Evolutionary conservation across 2,888 invertebrate genomes (phyloP).

Genomic region (Sceliomorpha sp.): DNA sequence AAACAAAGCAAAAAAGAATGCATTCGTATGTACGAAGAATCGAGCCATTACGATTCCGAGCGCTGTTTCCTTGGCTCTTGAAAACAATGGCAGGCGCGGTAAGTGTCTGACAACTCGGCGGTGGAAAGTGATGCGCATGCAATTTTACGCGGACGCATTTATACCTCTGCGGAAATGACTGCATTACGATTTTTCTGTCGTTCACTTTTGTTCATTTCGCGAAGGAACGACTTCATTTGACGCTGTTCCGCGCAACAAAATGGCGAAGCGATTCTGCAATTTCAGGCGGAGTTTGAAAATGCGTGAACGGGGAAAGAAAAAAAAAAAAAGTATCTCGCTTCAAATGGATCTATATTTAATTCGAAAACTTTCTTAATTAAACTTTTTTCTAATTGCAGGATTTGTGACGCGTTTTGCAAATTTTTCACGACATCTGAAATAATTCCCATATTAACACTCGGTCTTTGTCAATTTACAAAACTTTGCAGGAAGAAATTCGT

Average conservation of each 20-base stretch:
- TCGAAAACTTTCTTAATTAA: too few species aligned
- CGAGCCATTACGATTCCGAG: constrained; percentile 42
- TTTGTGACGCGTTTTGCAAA: too few species aligned
- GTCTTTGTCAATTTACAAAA: too few species aligned
- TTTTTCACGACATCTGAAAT: too few species aligned
- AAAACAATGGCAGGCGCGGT: constrained; percentile 38
- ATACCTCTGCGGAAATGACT: constrained; percentile 35
- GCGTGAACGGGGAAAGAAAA: too few species aligned
- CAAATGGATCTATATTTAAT: too few species aligned
- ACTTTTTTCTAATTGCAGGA: too few species aligned
- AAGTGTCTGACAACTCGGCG: constrained; percentile 45
- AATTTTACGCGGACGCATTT: constrained; percentile 34
- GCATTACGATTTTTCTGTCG: constrained; percentile 33
- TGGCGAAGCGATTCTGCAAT: too few species aligned
- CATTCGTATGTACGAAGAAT: constrained; percentile 41
- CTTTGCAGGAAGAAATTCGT: too few species aligned
- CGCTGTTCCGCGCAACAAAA: constrained; percentile 16
- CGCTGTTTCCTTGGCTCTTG: constrained; percentile 45
- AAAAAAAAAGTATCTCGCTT: too few species aligned
- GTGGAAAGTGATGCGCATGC: constrained; percentile 44
- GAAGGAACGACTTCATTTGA: constrained; percentile 13
- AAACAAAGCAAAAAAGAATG: constrained; percentile 31
- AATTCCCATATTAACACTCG: too few species aligned
- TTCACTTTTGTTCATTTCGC: constrained; percentile 28
- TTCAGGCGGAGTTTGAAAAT: too few species aligned